Conservation (phyloP, 37 sponge, comb jelly and placozoan species). For the Diacarnus erythraeanus region DNA sequence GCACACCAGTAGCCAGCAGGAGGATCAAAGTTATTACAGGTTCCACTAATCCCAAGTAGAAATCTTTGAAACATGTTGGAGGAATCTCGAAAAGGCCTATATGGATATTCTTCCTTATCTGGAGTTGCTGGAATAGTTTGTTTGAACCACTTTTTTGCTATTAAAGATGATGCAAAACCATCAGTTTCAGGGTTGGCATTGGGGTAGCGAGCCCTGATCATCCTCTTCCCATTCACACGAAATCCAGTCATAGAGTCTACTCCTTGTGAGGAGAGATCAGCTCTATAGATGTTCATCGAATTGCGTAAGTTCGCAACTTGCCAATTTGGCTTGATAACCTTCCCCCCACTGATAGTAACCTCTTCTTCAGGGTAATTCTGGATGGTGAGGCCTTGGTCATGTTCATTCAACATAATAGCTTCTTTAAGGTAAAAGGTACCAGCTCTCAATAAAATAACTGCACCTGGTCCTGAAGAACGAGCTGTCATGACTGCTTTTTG, state of each 20-base stretch:
- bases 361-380: slow-evolving; percentile 48
- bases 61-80: slow-evolving; percentile 40
- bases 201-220: slow-evolving; percentile 73
- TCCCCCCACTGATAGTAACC: slow-evolving; percentile 66
- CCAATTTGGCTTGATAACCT: slow-evolving; percentile 43
- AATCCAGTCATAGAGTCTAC: slow-evolving; percentile 37
- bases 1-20: slow-evolving; percentile 69
- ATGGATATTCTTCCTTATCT: slow-evolving; percentile 11
- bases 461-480: slow-evolving; percentile 4
- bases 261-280: slow-evolving; percentile 55
- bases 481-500: slow-evolving; percentile 25
- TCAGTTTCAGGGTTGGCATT: slow-evolving; percentile 72
- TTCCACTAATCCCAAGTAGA: slow-evolving; percentile 58
- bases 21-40: slow-evolving; percentile 47
- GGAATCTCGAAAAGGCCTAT: slow-evolving; percentile 24
- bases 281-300: slow-evolving; percentile 28
- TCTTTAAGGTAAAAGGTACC: slow-evolving; percentile 61
- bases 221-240: slow-evolving; percentile 47
- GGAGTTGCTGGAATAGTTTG: slow-evolving; percentile 13
- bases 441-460: slow-evolving; percentile 51
- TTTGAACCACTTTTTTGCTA: slow-evolving; percentile 21
- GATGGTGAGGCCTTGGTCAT: slow-evolving; percentile 49
- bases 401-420: slow-evolving; percentile 30
- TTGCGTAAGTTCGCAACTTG: slow-evolving; percentile 13
- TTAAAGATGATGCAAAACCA: slow-evolving; percentile 53